A percentile compares a stretch with the other conserved stretches of the same genome.
phyloP scores from a whole-genome alignment of 2,797 vertebrate species.

The Platyrinchus mystaceus region DNA sequence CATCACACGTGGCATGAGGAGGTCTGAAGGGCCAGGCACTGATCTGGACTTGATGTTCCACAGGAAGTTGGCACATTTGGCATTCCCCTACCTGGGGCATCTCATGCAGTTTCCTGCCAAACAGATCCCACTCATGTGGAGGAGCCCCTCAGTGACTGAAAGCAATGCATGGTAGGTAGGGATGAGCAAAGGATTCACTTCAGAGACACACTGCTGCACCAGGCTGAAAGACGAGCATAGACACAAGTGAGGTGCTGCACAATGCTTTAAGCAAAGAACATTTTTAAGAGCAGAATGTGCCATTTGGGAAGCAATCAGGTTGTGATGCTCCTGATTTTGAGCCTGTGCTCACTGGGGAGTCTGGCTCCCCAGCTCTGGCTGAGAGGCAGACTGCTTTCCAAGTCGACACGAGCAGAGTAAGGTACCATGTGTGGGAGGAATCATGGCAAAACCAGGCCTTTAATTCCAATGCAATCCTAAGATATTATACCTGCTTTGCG shows the following conservation, averaged over 20 bases:
- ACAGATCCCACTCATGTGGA: not conserved
- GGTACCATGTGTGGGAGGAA: conserved; percentile 29
- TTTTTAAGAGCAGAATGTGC: not conserved
- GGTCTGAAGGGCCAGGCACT: not conserved
- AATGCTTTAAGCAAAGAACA: fast-evolving
- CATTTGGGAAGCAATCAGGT: not conserved
- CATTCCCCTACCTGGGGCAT: not conserved
- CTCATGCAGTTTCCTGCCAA: not conserved
- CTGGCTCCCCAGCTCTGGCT: not conserved
- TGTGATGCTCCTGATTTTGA: not conserved
- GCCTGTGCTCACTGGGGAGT: not conserved
- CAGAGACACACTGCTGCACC: not conserved
- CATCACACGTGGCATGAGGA: not conserved
- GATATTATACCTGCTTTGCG: conserved; percentile 1
- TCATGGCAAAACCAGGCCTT: conserved; percentile 12
- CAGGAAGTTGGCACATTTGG: not conserved
- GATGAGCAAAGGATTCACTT: not conserved
- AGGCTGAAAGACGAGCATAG: not conserved
- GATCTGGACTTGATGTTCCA: not conserved
- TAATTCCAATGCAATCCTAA: conserved; percentile 6
- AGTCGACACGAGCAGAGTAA: not conserved
- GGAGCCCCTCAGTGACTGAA: not conserved
- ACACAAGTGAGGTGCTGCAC: fast-evolving
- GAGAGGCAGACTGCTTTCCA: not conserved
- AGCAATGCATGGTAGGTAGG: not conserved